Conservation (phyloP, 2,888 invertebrate species). For the Pandemis corylana region DNA sequence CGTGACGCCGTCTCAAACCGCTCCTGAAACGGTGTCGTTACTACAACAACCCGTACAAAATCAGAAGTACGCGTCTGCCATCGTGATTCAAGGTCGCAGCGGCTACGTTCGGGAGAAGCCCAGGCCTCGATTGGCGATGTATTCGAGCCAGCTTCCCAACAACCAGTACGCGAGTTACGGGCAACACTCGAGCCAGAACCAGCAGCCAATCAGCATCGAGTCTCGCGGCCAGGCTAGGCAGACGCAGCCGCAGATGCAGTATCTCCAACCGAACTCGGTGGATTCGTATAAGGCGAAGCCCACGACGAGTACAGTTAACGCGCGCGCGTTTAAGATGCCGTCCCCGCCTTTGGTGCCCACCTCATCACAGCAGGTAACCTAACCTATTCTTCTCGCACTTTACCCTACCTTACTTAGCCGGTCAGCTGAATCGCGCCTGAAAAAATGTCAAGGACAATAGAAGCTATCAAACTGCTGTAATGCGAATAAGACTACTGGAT, state of each 20-base stretch:
- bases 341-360: conserved; percentile 73
- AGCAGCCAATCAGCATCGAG: conserved; percentile 39
- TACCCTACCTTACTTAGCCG: background rate
- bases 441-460: background rate
- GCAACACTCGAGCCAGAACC: conserved; percentile 50
- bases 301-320: conserved; percentile 48
- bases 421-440: background rate
- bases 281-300: conserved; percentile 70
- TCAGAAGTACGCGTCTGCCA: conserved; percentile 69
- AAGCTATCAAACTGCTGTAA: background rate
- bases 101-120: conserved; percentile 72
- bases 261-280: conserved; percentile 63
- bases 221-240: conserved; percentile 43
- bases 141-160: conserved; percentile 54
- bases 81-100: conserved; percentile 70
- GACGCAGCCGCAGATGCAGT: conserved; percentile 66
- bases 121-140: conserved; percentile 64
- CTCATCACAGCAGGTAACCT: conserved; percentile 66
- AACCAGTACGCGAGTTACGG: conserved; percentile 65
- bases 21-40: conserved; percentile 80
- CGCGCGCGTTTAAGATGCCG: conserved; percentile 78
- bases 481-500: background rate
- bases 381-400: background rate
- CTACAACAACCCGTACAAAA: conserved; percentile 75
- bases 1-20: conserved; percentile 79